Conservation (phyloP, 2,797 vertebrate species). For the Tapera naevia region DNA sequence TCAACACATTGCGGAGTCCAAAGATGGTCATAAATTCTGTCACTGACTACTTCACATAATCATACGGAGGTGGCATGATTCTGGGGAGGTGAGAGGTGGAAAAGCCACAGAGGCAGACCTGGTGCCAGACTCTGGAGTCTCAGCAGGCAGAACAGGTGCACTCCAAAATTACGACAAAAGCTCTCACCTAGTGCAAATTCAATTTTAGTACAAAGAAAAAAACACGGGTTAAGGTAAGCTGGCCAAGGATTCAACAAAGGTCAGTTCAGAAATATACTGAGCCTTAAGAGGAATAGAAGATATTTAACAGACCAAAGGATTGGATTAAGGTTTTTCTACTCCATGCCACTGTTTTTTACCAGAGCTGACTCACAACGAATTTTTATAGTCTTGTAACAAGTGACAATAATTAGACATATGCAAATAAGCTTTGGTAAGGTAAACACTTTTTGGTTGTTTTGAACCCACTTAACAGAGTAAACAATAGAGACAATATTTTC, state of each 20-base stretch:
- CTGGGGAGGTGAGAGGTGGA: neutral
- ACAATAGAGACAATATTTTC: neutral
- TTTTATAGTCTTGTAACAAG: neutral
- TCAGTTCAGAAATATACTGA: neutral
- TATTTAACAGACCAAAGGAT: neutral
- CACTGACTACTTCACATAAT: neutral
- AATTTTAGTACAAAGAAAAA: neutral
- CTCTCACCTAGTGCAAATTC: neutral
- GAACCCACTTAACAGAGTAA: neutral
- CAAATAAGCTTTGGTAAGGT: neutral
- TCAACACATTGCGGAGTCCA: neutral
- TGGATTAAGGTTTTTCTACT: neutral
- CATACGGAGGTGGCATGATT: neutral
- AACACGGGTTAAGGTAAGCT: neutral
- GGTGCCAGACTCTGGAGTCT: neutral
- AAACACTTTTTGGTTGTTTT: neutral
- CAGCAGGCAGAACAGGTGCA: neutral
- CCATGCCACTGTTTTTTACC: neutral
- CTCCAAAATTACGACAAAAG: neutral
- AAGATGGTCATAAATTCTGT: neutral
- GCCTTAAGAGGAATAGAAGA: neutral
- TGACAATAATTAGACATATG: neutral
- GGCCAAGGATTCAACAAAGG: neutral
- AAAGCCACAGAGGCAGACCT: neutral
- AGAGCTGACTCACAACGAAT: neutral